Percentiles rank a stretch among this genome's conserved stretches.
Evolutionary conservation across 2,888 invertebrate species (phyloP).

Genomic region (Caenorhabditis sulstoni): DNA sequence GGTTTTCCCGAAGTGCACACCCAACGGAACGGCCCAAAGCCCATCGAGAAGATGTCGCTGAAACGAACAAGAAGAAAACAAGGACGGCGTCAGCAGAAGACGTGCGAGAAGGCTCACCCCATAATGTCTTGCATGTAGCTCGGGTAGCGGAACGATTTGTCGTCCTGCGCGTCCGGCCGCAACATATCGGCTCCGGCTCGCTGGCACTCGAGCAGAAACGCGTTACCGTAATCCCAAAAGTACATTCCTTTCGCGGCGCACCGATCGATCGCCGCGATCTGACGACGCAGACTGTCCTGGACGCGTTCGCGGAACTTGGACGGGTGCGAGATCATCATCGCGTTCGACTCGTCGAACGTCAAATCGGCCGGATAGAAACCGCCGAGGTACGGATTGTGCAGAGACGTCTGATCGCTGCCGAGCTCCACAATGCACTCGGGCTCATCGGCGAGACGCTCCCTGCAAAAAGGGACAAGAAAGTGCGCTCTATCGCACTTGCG

Average conservation of each 20-base stretch:
- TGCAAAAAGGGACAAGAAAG: conserved; percentile 70
- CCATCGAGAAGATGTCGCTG: conserved; percentile 85
- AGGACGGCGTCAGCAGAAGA: no score
- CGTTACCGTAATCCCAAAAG: conserved; percentile 86
- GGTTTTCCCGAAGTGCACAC: conserved; percentile 84
- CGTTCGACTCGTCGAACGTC: conserved; percentile 82
- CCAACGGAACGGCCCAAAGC: conserved; percentile 86
- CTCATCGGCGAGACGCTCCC: conserved; percentile 83
- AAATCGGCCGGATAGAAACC: conserved; percentile 81
- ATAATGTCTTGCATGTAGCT: conserved; percentile 85
- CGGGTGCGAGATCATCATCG: conserved; percentile 83
- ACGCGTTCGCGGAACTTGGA: conserved; percentile 83
- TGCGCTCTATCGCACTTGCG: no score
- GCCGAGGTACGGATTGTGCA: conserved; percentile 84
- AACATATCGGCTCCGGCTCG: conserved; percentile 83
- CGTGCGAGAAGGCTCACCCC: conserved; percentile 82
- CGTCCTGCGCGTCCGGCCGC: conserved; percentile 80
- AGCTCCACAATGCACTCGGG: conserved; percentile 84
- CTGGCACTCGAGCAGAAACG: conserved; percentile 84
- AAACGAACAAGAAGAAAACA: not conserved
- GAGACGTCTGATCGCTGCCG: conserved; percentile 85
- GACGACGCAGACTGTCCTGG: conserved; percentile 83
- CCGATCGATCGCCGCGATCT: conserved; percentile 84
- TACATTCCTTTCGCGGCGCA: conserved; percentile 83
- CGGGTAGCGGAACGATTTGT: conserved; percentile 84